Evolutionary conservation across 2,888 invertebrate species (phyloP).

Genomic region (Adelphocoris suturalis): DNA sequence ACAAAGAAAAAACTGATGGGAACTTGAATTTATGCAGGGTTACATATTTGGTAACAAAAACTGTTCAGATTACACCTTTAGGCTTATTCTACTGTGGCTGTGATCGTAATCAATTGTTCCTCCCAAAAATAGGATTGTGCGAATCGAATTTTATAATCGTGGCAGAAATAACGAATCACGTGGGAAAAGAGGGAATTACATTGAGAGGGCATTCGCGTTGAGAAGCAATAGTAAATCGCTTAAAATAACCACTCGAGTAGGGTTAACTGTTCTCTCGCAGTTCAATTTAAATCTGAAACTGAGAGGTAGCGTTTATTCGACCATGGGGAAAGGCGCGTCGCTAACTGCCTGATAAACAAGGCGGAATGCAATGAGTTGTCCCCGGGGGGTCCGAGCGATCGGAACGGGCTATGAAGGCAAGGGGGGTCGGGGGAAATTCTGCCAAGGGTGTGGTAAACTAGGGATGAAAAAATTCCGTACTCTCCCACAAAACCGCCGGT

Average conservation of each 20-base stretch:
- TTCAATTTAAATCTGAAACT: constrained; percentile 15
- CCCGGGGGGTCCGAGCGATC: background rate
- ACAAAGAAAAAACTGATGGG: no score
- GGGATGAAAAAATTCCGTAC: background rate
- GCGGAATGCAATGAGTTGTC: constrained; percentile 20
- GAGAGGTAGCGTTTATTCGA: constrained; percentile 33
- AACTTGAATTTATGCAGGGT: no score
- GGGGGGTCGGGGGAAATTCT: background rate
- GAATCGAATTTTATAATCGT: no score
- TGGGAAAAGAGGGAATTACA: no score
- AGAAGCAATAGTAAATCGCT: background rate
- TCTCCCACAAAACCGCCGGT: background rate
- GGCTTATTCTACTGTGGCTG: no score
- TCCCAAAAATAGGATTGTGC: no score
- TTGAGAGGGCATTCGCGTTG: no score
- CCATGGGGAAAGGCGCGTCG: background rate
- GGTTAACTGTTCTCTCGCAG: background rate
- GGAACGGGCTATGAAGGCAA: background rate
- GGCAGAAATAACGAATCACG: no score
- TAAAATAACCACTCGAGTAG: background rate
- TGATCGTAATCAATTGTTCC: no score
- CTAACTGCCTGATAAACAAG: constrained; percentile 32
- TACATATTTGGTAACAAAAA: no score
- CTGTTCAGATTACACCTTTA: no score
- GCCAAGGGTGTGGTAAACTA: constrained; percentile 15